These are phyloP conservation scores for Stratiomys singularior DNA, from an alignment of 2,888 invertebrate genomes.

Conservation along the genomic window DNA sequence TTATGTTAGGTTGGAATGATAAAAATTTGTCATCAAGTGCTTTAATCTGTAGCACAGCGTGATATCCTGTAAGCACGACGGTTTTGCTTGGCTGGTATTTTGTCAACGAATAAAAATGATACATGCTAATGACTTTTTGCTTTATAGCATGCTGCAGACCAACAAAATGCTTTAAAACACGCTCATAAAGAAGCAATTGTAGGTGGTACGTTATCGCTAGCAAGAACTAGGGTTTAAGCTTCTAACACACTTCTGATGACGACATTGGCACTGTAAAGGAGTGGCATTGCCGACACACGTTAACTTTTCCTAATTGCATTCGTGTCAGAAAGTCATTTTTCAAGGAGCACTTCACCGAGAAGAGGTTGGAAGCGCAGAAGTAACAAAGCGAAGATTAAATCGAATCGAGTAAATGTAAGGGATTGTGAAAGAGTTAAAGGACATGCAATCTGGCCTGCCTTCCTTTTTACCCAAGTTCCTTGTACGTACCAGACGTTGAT, in stretches of 20 bases:
- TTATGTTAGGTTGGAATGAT: not conserved
- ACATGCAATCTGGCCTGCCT: not conserved
- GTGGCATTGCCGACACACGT: slow-evolving; percentile 35
- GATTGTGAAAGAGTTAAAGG: slow-evolving; percentile 25
- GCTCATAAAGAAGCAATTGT: not conserved
- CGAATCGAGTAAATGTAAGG: slow-evolving; percentile 35
- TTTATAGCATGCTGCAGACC: not conserved
- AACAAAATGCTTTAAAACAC: slow-evolving; percentile 18
- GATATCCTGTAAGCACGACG: not conserved
- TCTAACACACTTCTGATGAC: not conserved
- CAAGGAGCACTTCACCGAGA: slow-evolving; percentile 42
- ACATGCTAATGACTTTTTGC: slow-evolving; percentile 38
- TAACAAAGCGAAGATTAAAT: slow-evolving; percentile 45
- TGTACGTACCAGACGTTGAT: not conserved
- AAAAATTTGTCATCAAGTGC: slow-evolving; percentile 34
- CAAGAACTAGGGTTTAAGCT: not conserved
- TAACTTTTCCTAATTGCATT: slow-evolving; percentile 47
- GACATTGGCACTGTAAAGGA: slow-evolving; percentile 25
- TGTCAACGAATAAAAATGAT: slow-evolving; percentile 15
- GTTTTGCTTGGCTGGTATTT: slow-evolving; percentile 21
- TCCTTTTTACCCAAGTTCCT: not conserved
- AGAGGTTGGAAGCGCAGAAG: slow-evolving; percentile 39
- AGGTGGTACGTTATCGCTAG: not conserved
- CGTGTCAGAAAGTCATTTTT: slow-evolving; percentile 47
- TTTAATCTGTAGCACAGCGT: slow-evolving; percentile 8